Conservation (phyloP, 23 tunicate species). For the Diplosoma virens region DNA sequence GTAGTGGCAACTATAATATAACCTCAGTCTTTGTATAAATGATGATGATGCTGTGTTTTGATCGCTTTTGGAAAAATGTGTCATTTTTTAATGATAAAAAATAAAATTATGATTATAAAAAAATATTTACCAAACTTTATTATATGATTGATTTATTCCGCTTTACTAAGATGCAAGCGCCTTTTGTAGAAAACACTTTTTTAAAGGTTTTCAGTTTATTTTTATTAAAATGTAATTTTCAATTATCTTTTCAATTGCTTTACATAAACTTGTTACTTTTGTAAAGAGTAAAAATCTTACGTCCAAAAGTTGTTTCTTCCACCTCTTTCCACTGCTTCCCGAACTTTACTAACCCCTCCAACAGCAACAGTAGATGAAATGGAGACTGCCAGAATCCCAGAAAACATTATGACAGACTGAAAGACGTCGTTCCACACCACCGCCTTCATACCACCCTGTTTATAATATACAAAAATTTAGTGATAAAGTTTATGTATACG, state of each 20-base stretch:
- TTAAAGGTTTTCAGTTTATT: too few species aligned
- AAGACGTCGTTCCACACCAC: conserved; percentile 45
- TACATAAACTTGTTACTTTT: too few species aligned
- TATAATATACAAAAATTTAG: too few species aligned
- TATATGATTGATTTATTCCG: too few species aligned
- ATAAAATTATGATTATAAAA: too few species aligned
- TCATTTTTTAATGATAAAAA: neutral
- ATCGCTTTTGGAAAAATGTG: neutral
- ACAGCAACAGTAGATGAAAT: conserved; percentile 23
- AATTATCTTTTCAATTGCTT: too few species aligned
- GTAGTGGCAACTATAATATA: neutral
- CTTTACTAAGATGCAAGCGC: too few species aligned
- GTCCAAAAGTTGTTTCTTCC: conserved; percentile 40
- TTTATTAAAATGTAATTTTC: too few species aligned
- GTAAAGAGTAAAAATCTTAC: conserved; percentile 12
- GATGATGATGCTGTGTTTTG: neutral
- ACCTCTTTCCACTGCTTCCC: conserved; percentile 49
- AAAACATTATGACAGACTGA: conserved; percentile 40
- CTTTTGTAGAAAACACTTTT: too few species aligned
- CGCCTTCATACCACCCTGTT: conserved; percentile 54
- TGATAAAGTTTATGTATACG: too few species aligned
- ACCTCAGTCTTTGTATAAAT: neutral
- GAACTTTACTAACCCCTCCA: conserved; percentile 34
- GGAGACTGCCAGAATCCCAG: conserved; percentile 31
- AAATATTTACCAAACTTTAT: too few species aligned